These are phyloP conservation scores for Pediacus dermestoides DNA, from an alignment of 2,888 invertebrate genomes.

Conservation along the genomic window DNA sequence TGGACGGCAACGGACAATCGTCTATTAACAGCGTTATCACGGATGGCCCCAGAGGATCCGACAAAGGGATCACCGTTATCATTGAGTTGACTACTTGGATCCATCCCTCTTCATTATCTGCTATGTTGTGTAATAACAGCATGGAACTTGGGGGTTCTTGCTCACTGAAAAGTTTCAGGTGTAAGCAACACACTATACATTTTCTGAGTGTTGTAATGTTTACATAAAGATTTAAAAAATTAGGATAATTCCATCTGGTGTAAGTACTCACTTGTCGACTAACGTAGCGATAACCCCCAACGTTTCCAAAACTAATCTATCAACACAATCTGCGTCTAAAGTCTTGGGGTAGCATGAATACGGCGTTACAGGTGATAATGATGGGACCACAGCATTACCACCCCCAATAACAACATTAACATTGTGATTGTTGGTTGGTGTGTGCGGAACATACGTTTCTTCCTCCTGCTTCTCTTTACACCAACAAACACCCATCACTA, in stretches of 20 bases:
- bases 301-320: slow-evolving; percentile 76
- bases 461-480: slow-evolving; percentile 65
- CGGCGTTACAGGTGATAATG: too few relatives aligned
- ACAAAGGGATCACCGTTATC: slow-evolving; percentile 75
- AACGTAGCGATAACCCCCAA: slow-evolving; percentile 74
- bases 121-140: slow-evolving; percentile 77
- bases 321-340: slow-evolving; percentile 55
- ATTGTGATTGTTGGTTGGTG: slow-evolving; percentile 24
- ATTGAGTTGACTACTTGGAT: slow-evolving; percentile 79
- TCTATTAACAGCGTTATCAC: slow-evolving; percentile 85
- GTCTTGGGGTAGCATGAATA: slow-evolving; percentile 21
- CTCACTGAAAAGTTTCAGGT: slow-evolving; percentile 58
- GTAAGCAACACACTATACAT: slow-evolving; percentile 1
- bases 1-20: slow-evolving; percentile 86
- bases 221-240: not conserved
- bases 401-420: slow-evolving; percentile 19
- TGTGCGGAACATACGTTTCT: slow-evolving; percentile 49
- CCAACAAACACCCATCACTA: slow-evolving; percentile 76
- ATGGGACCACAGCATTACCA: too few relatives aligned
- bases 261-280: slow-evolving; percentile 71
- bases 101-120: slow-evolving; percentile 90
- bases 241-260: slow-evolving; percentile 4
- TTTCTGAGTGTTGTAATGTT: too few relatives aligned
- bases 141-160: slow-evolving; percentile 84
- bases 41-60: slow-evolving; percentile 83